Evolutionary conservation across 2,113 vertebrate species (phyloP), one percentile per base, ranked within the genome.

Genomic region (Pseudorectes ferrugineus): DNA sequence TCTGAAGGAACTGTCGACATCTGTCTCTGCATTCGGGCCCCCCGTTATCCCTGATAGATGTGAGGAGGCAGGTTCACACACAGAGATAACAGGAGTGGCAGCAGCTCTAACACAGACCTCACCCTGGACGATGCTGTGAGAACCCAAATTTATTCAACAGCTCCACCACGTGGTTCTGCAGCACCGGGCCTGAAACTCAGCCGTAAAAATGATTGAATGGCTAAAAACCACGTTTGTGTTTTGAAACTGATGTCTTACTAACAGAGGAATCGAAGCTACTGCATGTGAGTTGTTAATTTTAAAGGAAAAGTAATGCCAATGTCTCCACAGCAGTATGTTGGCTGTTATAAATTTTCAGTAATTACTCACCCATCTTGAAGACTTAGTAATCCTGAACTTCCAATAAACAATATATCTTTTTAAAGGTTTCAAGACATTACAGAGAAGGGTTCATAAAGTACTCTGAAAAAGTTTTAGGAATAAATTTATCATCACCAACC

Each of bases 101-200:
- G 63, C 49, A 87, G 83, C 70, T 95, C 85, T 88, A 67, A 52
- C 31, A 36, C 38, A 62, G 25, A 86, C 67, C 10, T 68, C 74
- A 45, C 75, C 77, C 42, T 48, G 55, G 46, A 49, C 2, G 10
- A 57, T 21, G 51, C 35, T 17, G 29, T 12, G 63, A 63, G 77
- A 73, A 92, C 18, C 36, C 95, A 97, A 88, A 75, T 97, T 98
- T 95, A 97, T 97, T 94, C 97, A 98, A 98, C 95, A 98, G 97
- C 97, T 97, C 98, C 98, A 98, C 97, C 98, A 97, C 84, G 97
- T 97, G 98, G 98, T 80, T 84, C n/a, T 28, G 38, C 29, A 36
- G 62, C 70, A 65, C 18, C 23, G 18, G 43, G 42, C 25, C 15
- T 42, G 70, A 77, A 67, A 51, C 28, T 55, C 19, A 5, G 35